Conservation (phyloP, 2,113 vertebrate genomes). For the cat (Felis catus) region DNA sequence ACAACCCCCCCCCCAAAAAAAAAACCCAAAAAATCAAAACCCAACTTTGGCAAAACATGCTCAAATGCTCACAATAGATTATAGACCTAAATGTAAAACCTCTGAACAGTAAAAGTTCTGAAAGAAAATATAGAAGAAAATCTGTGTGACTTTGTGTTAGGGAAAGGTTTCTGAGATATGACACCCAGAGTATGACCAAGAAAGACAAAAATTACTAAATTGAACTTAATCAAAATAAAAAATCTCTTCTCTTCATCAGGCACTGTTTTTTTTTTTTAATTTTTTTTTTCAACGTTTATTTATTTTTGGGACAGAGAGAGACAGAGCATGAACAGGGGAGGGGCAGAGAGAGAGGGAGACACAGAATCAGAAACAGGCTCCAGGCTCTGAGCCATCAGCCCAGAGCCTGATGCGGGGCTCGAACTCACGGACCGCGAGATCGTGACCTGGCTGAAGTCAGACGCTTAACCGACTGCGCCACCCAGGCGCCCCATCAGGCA, state of each 20-base stretch:
- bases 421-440: no score
- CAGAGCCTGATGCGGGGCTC: no score
- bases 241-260: neutral
- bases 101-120: neutral
- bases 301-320: no score
- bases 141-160: neutral
- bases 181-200: neutral
- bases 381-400: no score
- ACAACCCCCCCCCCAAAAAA: neutral
- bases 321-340: no score
- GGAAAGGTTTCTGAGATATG: neutral
- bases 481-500: neutral
- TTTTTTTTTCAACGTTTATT: no score
- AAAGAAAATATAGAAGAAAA: neutral
- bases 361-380: no score
- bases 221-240: neutral
- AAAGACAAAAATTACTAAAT: conserved; percentile 17
- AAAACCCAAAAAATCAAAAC: neutral
- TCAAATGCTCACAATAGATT: neutral
- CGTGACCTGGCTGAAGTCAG: no score
- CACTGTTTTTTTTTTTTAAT: neutral
- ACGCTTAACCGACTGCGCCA: no score
- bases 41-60: neutral
- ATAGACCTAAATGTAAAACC: neutral
- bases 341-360: no score